A percentile compares a stretch with the other conserved stretches of the same genome.
These are phyloP conservation scores for Camelus dromedarius DNA, from an alignment of 2,113 vertebrate species.

Conservation along the genomic window DNA sequence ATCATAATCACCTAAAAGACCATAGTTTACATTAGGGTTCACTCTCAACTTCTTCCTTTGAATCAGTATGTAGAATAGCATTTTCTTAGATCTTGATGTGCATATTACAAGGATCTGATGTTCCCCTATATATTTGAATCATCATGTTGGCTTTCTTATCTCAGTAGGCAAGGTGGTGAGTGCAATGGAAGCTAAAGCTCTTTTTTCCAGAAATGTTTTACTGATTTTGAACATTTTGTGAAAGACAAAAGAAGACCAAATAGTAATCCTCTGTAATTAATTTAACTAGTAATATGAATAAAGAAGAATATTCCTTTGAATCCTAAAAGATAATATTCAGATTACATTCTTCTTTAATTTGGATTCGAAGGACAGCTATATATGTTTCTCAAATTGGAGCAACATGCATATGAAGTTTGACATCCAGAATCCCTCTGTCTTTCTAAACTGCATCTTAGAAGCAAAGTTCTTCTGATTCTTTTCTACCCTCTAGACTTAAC, in stretches of 20 bases:
- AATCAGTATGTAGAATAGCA: background rate
- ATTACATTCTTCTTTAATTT: background rate
- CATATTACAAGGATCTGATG: background rate
- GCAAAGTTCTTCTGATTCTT: background rate
- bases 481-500: background rate
- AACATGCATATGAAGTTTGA: background rate
- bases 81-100: background rate
- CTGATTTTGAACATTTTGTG: background rate
- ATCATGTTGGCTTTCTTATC: background rate
- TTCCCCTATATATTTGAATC: background rate
- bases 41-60: background rate
- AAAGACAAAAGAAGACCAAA: background rate
- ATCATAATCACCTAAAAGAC: background rate
- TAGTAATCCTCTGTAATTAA: background rate
- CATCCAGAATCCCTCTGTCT: background rate
- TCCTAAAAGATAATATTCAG: background rate
- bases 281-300: background rate
- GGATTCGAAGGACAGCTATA: background rate
- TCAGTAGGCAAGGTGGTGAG: background rate
- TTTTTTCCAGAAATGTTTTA: background rate
- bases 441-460: background rate
- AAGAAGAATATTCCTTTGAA: background rate
- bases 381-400: background rate
- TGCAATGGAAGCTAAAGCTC: background rate
- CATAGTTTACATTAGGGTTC: background rate